These are phyloP conservation scores for Anarrhichthys ocellatus DNA, from an alignment of 2,113 vertebrate genomes.

Conservation along the genomic window DNA sequence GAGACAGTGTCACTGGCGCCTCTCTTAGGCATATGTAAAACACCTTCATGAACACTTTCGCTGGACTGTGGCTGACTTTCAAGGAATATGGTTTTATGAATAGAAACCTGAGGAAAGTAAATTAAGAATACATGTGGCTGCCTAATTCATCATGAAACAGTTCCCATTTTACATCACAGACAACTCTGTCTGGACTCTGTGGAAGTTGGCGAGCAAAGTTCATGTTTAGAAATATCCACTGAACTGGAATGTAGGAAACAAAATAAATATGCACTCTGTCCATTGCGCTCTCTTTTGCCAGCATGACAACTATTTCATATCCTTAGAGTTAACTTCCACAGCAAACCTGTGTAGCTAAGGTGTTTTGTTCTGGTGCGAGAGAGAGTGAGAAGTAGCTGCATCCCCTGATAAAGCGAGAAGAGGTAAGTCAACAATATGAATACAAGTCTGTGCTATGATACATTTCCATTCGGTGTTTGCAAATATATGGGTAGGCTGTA, in stretches of 20 bases:
- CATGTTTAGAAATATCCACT: constrained; percentile 54
- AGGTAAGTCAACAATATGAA: constrained; percentile 48
- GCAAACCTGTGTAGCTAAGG: constrained; percentile 68
- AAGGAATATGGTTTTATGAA: constrained; percentile 6
- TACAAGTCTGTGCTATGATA: constrained; percentile 48
- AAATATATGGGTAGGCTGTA: constrained; percentile 57
- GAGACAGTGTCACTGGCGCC: constrained; percentile 29
- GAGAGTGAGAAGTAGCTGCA: constrained; percentile 47
- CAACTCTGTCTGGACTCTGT: constrained; percentile 9
- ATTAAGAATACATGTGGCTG: not conserved
- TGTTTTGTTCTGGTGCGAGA: constrained; percentile 51
- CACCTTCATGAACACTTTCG: constrained; percentile 45
- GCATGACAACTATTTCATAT: constrained; percentile 52
- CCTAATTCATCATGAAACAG: constrained; percentile 17
- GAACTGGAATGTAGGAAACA: constrained; percentile 32
- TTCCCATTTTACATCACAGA: constrained; percentile 16
- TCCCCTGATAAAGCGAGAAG: constrained; percentile 36
- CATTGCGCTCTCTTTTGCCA: constrained; percentile 52
- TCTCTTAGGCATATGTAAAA: constrained; percentile 42
- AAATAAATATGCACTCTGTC: constrained; percentile 40
- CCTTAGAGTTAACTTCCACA: constrained; percentile 59
- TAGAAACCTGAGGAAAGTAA: constrained; percentile 20
- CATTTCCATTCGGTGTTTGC: constrained; percentile 57
- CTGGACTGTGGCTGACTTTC: constrained; percentile 23
- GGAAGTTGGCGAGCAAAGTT: constrained; percentile 24